Percentiles rank a stretch among this genome's conserved stretches.
Evolutionary conservation across 2,888 invertebrate species (phyloP).

Genomic region (Macaria liturata): DNA sequence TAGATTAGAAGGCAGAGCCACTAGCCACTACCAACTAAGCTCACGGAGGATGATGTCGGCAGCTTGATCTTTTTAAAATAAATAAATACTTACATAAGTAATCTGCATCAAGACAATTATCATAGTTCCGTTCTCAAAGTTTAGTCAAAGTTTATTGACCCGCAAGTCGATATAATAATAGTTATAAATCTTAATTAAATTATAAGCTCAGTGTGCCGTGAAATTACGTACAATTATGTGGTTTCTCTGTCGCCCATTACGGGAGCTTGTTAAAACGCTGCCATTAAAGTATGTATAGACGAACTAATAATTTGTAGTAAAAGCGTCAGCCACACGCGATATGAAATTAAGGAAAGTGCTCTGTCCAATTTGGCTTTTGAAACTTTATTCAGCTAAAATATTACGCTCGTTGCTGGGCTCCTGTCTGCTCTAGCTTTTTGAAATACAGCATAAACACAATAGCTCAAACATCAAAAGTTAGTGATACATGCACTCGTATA

Average conservation of each 20-base stretch:
- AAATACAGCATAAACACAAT: background rate
- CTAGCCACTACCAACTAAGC: too few relatives aligned
- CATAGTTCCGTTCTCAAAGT: background rate
- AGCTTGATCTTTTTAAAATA: too few relatives aligned
- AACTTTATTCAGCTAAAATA: slow-evolving; percentile 31
- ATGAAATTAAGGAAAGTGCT: slow-evolving; percentile 38
- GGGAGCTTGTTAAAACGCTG: slow-evolving; percentile 19
- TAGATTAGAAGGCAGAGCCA: too few relatives aligned
- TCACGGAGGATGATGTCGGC: too few relatives aligned
- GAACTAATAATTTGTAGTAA: slow-evolving; percentile 32
- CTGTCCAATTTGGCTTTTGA: slow-evolving; percentile 31
- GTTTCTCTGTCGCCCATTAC: slow-evolving; percentile 12
- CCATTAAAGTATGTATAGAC: slow-evolving; percentile 20
- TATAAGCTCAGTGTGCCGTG: too few relatives aligned
- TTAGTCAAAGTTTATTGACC: too few relatives aligned
- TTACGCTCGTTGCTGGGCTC: slow-evolving; percentile 8
- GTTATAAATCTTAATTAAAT: too few relatives aligned
- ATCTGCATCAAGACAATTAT: too few relatives aligned
- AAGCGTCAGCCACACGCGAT: slow-evolving; percentile 36
- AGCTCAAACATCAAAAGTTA: too few relatives aligned
- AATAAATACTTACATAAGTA: too few relatives aligned
- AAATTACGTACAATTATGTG: slow-evolving; percentile 10
- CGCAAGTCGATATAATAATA: too few relatives aligned
- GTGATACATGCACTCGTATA: too few relatives aligned
- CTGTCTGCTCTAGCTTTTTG: slow-evolving; percentile 7